Base-by-base conservation (phyloP, 2,888 invertebrate genomes). In the Neoscelio sp. region DNA sequence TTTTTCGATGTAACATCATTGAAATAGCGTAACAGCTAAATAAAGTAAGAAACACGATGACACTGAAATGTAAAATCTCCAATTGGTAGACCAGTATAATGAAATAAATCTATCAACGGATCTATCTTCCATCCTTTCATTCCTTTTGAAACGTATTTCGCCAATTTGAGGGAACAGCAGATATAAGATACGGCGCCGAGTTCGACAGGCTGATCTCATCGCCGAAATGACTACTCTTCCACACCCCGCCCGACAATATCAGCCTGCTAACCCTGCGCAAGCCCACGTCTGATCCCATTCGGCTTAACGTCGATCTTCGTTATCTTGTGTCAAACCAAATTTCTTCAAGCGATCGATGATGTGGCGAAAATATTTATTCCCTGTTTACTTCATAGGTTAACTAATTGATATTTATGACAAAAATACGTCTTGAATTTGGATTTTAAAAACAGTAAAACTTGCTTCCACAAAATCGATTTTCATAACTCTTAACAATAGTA, bases 141-240 rank as follows among this genome's bases (percentile, higher is more conserved):
- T 46, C 18, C 18, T 50, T 30, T 58, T 44, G 52, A 54, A 40
- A 58, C 50, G 56, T 58, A 75, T 64, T 70, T 70, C 48, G 42
- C 46, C 80, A 75, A 75, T 76, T 76, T 80, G 71, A 71, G 64
- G 78, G 67, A 82, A 76, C 74, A 62, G 58, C 44, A 58, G 71
- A 77, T 75, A 75, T 68, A 78, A 85, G 86, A 86, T 82, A 85
- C 82, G 87, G 87, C 83, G 88, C 90, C 86, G 89, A 88, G 90
- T 89, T 90, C 89, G 90, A 90, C 90, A 90, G 89, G 90, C 90
- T 90, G 90, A 90, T 90, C 89, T 90, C 89, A 90, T 90, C 90
- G 90, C 90, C 90, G 90, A 90, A 90, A 89, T 90, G 89, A 89
- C 85, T 88, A 80, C 83, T 82, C 83, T 85, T 87, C 86, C 88